These are phyloP conservation scores for Mobula birostris DNA, from an alignment of 2,113 vertebrate genomes.

Conservation along the genomic window DNA sequence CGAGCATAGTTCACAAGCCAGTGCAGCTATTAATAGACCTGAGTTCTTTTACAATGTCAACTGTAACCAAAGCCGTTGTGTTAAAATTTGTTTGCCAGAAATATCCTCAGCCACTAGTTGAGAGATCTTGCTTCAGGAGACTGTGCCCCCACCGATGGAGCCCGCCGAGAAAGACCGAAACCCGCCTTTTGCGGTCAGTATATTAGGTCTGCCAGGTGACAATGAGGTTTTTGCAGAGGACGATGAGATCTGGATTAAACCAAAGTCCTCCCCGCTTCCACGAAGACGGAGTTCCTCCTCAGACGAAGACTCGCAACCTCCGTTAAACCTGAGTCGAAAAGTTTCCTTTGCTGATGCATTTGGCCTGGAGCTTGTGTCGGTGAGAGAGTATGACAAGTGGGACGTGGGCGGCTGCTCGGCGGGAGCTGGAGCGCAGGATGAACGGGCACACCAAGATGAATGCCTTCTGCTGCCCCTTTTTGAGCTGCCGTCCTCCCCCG, in stretches of 20 bases:
- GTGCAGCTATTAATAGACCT: conserved; percentile 79
- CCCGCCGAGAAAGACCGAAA: conserved; percentile 56
- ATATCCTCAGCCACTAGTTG: conserved; percentile 64
- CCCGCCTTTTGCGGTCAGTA: conserved; percentile 50
- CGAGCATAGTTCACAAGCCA: conserved; percentile 69
- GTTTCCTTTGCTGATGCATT: conserved; percentile 95
- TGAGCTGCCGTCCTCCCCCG: conserved; percentile 60
- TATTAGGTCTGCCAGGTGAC: conserved; percentile 62
- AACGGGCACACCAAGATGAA: conserved; percentile 59
- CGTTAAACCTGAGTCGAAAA: conserved; percentile 60
- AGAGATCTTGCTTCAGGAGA: conserved; percentile 62
- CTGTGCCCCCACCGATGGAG: conserved; percentile 77
- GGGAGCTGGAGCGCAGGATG: conserved; percentile 44
- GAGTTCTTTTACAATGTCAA: conserved; percentile 74
- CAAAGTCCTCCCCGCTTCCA: conserved; percentile 56
- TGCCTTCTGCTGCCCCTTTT: conserved; percentile 72
- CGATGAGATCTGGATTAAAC: conserved; percentile 51
- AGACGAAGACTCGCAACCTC: conserved; percentile 61
- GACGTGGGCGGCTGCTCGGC: conserved; percentile 50
- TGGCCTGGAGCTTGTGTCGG: conserved; percentile 83
- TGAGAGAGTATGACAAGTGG: conserved; percentile 81
- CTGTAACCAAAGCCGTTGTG: conserved; percentile 83
- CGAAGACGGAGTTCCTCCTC: conserved; percentile 60
- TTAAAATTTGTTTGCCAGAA: conserved; percentile 71
- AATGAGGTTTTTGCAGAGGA: conserved; percentile 55